Base-by-base conservation (phyloP, 2,113 vertebrate species). In the Percina caprodes region DNA sequence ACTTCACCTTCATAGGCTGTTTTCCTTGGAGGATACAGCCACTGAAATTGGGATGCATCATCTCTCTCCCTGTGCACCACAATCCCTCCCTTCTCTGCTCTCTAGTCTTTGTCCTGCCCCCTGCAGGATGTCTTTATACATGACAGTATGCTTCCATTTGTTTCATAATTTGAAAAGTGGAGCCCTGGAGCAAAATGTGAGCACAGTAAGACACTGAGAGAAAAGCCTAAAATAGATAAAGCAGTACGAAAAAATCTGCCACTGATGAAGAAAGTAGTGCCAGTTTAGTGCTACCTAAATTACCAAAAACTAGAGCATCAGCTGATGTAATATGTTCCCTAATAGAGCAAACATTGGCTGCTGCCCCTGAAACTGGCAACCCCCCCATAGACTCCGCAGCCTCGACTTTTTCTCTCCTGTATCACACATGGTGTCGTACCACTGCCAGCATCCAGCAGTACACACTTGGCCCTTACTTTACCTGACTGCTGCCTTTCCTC, bases 61-160 rank as follows among this genome's bases (percentile, higher is more conserved):
- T 3, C 62, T 80, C 24, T 65, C 16, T 51, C 46, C 23, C 65
- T 48, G 18, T 77, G 46, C 45, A 35, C 58, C 74, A 39, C 66
- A 52, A 13, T 59, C 39, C 23, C 4, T 13, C 9, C 10, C 49
- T 24, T 66, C 54, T 1, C 56, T 6, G 26, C 60, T 24, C 61
- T 61, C 63, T 14, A 26, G 21, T 62, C 51, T 42, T 7, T 51
- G 61, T 30, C 59, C 73, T 74, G 87, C 85, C 92, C 83, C 84
- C 92, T 92, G 83, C 87, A 89, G 87, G 61, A 5, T 33, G 13
- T 49, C 6, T 46, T 68, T 9, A 21, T 39, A 45, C 39, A 74
- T 33, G 8, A 59, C 77, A 77, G 54, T 23, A 16, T 72, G 54
- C 13, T 7, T 58, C 35, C 24, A 55, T 54, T 62, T 70, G 63